Base-by-base conservation (phyloP, 2,113 vertebrate genomes). In the Muntiacus muntjak region DNA sequence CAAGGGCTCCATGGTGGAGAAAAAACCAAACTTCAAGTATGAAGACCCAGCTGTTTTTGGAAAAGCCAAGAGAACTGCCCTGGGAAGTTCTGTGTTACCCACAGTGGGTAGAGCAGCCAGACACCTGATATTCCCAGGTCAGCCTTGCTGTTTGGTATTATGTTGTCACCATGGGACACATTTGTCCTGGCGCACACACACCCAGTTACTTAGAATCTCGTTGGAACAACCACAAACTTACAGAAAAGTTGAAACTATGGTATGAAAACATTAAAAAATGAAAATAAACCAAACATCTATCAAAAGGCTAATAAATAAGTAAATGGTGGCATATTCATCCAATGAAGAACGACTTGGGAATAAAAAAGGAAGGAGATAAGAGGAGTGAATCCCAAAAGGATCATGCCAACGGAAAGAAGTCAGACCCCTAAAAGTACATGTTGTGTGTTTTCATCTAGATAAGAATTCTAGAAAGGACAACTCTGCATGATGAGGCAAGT, bases 221-320 rank as follows among this genome's bases (percentile, higher is more conserved):
- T 79, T 52, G 11, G 71, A 71, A 76, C 6, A 84, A 62, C 89
- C 47, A 36, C 28, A 92, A 23, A 60, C 25, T 79, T 96, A 79
- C 6, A 89, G n/a, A 52, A 83, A 87, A 91, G 25, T 62, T 25
- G 30, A 40, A 52, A 36, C 21, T 7, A 2, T 71, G 11, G 17
- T 30, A n/a, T 54, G 64, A 76, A 28, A 91, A 25, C 1, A 45
- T 26, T 74, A 71, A 43, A 43, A 43, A 43, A 76, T 43, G 71
- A 76, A 76, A 76, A 76, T 7, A 76, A 76, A 26, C 71, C 71
- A 43, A 26, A 74, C 13, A 43, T 43, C 40, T 43, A 26, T 76
- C 71, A 26, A 43, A 76, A 76, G 12, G 12, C 26, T 26, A 76
- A 43, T 76, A 26, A 43, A 26, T 43, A 43, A 43, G 23, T 43